Evolutionary conservation across 2,113 vertebrate species (phyloP).

Genomic region (Alaudala cheleensis): DNA sequence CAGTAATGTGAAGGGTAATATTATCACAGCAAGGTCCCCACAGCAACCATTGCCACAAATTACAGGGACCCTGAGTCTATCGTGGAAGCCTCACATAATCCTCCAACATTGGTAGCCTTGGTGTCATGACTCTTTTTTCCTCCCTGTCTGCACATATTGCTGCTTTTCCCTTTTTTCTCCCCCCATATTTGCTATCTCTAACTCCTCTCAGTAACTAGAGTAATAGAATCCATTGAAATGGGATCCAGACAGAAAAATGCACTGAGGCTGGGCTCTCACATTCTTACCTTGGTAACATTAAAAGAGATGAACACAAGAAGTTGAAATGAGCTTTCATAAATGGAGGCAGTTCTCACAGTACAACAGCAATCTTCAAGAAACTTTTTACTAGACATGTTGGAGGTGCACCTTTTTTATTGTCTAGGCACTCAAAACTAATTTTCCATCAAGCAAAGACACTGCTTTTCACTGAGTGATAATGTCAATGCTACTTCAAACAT

Average conservation of each 20-base stretch:
- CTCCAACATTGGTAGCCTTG: background rate
- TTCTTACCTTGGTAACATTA: rapidly evolving
- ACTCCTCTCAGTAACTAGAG: background rate
- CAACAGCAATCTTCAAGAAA: background rate
- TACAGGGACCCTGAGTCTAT: background rate
- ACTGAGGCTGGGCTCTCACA: background rate
- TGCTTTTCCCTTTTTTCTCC: background rate
- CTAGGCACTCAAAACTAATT: background rate
- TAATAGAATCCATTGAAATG: background rate
- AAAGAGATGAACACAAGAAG: background rate
- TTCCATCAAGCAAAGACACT: background rate
- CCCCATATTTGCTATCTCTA: background rate
- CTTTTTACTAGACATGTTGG: background rate
- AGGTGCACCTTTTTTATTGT: background rate
- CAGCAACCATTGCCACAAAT: background rate
- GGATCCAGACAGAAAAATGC: background rate
- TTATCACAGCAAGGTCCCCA: background rate
- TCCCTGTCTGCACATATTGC: background rate
- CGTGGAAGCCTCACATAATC: background rate
- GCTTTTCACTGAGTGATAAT: background rate
- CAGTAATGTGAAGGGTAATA: background rate
- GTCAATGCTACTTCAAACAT: background rate
- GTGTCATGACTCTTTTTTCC: background rate
- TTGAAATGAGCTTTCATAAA: background rate
- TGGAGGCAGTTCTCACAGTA: background rate